A percentile compares a stretch with the other conserved stretches of the same genome.
Conservation (phyloP, 2,797 vertebrate genomes). For the Micromesistius poutassou region DNA sequence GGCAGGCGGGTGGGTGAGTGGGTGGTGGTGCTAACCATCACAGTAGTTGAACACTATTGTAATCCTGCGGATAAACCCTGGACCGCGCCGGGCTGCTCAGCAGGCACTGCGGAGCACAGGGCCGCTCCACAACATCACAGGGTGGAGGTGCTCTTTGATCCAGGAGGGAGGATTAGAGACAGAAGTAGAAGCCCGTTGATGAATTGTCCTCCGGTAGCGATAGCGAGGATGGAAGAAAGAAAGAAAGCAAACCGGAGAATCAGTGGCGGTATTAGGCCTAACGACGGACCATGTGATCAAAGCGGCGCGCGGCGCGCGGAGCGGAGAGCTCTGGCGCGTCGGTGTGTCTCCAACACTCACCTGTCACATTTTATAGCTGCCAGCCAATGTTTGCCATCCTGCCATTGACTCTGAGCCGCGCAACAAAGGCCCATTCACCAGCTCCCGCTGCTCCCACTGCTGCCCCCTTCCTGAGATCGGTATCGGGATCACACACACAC, state of each 20-base stretch:
- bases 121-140: conserved; percentile 43
- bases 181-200: conserved; percentile 20
- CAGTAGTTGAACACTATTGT: conserved; percentile 31
- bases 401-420: neutral
- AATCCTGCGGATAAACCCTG: conserved; percentile 27
- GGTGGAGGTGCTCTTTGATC: conserved; percentile 39
- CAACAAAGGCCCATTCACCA: conserved; percentile 9
- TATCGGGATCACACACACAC: neutral
- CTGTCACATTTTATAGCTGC: conserved; percentile 10
- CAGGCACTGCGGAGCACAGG: conserved; percentile 17
- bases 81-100: conserved; percentile 26
- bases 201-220: conserved; percentile 26
- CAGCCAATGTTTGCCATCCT: conserved; percentile 17
- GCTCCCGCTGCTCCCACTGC: neutral
- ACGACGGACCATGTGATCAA: conserved; percentile 9
- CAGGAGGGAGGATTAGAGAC: conserved; percentile 14
- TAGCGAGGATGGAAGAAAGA: neutral
- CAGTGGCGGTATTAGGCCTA: neutral
- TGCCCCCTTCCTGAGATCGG: conserved; percentile 7
- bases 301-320: neutral
- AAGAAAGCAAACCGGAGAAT: neutral
- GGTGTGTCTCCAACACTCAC: conserved; percentile 1
- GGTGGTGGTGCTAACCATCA: neutral
- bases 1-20: too few relatives aligned
- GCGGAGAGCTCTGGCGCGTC: neutral